Evolutionary conservation across 1,140 invertebrate species (phyloP), one percentile per base, ranked within the genome.

Genomic region (Neodiprion fabricii): DNA sequence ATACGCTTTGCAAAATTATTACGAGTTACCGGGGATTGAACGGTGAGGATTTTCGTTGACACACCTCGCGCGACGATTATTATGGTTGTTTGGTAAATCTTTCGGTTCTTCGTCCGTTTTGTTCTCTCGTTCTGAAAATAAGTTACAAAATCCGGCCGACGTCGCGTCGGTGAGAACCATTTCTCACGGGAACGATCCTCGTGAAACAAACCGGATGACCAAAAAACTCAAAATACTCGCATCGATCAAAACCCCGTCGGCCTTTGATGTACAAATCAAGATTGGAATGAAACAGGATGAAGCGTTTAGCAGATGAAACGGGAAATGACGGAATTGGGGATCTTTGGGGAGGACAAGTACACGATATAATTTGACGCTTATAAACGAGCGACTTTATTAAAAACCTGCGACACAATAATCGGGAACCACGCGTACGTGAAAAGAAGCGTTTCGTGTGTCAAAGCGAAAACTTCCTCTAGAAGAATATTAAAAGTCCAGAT

Each of bases 181-280:
- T 69, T 69, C 11, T 69, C 67, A 69, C 21, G 4, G 12, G 67
- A 69, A 23, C 67, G 28, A 40, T 69, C 67, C 5, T 69, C 40
- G 40, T 47, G 67, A 69, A 69, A 69, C 40, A 69, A 69, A 69
- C 40, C 67, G 40, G 40, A 47, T 47, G 40, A 69, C 67, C 21
- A 14, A 69, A 21, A 47, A 69, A 47, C 67, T 69, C 40, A 69
- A 69, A 69, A 69, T 69, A 69, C 67, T 12, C 40, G 0, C 17
- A 69, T 69, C 40, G 21, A 69, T 69, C 67, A 17, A 17, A 21
- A 11, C 67, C 17, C 4, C 21, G 21, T 69, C 21, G 17, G 67
- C 67, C 28, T 69, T 69, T 69, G 67, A 69, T 10, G 67, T 69
- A 69, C 67, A 47, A 10, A 69, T 69, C 21, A 21, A 69, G 21